Evolutionary conservation across 2,888 invertebrate genomes (phyloP).

Genomic region (Deilephila porcellus): DNA sequence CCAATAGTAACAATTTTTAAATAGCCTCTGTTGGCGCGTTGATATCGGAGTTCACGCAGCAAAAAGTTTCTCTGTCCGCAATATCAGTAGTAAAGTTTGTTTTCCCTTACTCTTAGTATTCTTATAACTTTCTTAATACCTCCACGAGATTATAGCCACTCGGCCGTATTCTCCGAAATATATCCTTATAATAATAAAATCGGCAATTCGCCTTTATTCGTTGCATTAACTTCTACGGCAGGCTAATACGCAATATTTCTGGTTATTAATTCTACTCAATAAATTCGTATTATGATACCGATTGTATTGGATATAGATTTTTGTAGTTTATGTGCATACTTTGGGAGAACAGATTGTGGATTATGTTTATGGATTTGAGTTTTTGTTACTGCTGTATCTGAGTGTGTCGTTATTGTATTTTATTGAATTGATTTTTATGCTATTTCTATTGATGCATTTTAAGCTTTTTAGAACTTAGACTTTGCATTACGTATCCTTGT

Average conservation of each 20-base stretch:
- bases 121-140: conserved; percentile 82
- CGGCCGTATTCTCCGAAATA: conserved; percentile 59
- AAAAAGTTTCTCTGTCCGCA: conserved; percentile 72
- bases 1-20: neutral
- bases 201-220: conserved; percentile 76
- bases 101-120: conserved; percentile 70
- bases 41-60: conserved; percentile 62
- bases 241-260: conserved; percentile 66
- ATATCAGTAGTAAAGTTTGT: conserved; percentile 73
- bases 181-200: conserved; percentile 67
- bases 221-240: conserved; percentile 71
- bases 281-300: conserved; percentile 62
- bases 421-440: neutral
- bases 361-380: conserved; percentile 35
- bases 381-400: neutral
- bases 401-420: neutral
- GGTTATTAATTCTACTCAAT: conserved; percentile 80
- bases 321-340: conserved; percentile 37
- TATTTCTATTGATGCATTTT: too few species aligned
- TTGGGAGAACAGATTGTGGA: conserved; percentile 38
- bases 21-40: neutral
- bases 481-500: too few species aligned
- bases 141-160: conserved; percentile 73
- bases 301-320: conserved; percentile 46
- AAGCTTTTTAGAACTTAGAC: too few species aligned